Evolutionary conservation across 2,113 vertebrate genomes (phyloP), one percentile per base, ranked within the genome.

Genomic region (Pluvianellus socialis): DNA sequence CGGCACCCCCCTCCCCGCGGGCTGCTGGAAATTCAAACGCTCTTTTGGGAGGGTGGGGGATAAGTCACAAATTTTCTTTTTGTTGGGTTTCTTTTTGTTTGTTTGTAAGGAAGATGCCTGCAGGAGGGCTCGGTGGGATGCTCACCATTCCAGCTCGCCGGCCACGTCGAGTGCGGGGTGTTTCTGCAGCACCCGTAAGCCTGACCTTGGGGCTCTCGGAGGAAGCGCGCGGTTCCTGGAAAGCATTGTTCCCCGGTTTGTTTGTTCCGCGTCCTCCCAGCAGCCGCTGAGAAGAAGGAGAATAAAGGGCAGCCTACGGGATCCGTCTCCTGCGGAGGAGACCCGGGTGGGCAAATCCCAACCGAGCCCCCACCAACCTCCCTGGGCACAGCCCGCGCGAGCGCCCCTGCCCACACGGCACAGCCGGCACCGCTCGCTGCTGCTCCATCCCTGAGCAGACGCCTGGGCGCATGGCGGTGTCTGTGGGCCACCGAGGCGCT

Each of bases 191-290:
- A 0, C 28, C 33, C 6, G 1, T 32, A 40, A 35, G 67, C 14
- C 40, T 14, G 66, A 62, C 50, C 71, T 32, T 7, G 65, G 38
- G 5, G 84, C 80, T 75, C 44, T 27, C 2, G 7, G 74, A 93
- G 92, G 96, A 94, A 96, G 85, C 10, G 12, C 18, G 30, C 2
- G 32, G 92, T 73, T 96, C 94, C 93, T 96, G 96, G 84, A 47
- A 61, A 91, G 81, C 87, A 88, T 94, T 90, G 94, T 93, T 95
- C 89, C 79, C 4, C 1, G 0, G 2, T 7, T 68, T 93, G 94
- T 90, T 97, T 97, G 85, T 93, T 90, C 96, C 44, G 2, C 1
- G 14, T 24, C 81, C 47, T 90, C 76, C 80, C 85, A 22, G 72
- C 62, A 77, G 79, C 47, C 4, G 0, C 27, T 6, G 63, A 38